Evolutionary conservation across 1,140 invertebrate species (phyloP).

Genomic region (Brachionus rubens): DNA sequence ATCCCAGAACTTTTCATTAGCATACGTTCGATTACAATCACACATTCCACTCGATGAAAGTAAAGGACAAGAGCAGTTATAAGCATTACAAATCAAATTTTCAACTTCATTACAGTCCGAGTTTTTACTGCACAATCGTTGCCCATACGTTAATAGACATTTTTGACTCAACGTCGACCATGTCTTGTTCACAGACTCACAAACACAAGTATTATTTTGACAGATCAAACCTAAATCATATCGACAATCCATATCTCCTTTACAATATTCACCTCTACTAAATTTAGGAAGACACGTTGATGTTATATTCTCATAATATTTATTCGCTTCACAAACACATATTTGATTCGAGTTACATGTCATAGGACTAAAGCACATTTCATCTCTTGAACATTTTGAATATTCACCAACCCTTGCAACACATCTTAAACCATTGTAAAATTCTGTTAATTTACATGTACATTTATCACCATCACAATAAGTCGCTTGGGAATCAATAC

Average conservation of each 20-base stretch:
- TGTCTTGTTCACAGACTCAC: neutral
- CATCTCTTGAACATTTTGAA: neutral
- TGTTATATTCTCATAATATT: neutral
- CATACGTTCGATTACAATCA: neutral
- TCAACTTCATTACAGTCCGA: neutral
- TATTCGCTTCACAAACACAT: neutral
- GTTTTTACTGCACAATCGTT: neutral
- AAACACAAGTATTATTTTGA: neutral
- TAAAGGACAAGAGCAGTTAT: neutral
- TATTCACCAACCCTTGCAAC: neutral
- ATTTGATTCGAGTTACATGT: neutral
- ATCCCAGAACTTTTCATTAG: conserved; percentile 3
- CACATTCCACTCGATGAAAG: neutral
- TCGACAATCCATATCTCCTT: neutral
- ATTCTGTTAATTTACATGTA: neutral
- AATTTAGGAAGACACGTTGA: neutral
- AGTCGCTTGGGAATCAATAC: neutral
- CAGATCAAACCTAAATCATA: neutral
- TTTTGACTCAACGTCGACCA: neutral
- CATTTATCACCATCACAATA: neutral
- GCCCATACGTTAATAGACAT: neutral
- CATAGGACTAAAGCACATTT: neutral
- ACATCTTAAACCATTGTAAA: neutral
- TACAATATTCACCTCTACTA: neutral
- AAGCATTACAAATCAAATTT: conserved; percentile 1